Conservation (phyloP, 2,113 vertebrate species). For the Microcebus ravelobensis region DNA sequence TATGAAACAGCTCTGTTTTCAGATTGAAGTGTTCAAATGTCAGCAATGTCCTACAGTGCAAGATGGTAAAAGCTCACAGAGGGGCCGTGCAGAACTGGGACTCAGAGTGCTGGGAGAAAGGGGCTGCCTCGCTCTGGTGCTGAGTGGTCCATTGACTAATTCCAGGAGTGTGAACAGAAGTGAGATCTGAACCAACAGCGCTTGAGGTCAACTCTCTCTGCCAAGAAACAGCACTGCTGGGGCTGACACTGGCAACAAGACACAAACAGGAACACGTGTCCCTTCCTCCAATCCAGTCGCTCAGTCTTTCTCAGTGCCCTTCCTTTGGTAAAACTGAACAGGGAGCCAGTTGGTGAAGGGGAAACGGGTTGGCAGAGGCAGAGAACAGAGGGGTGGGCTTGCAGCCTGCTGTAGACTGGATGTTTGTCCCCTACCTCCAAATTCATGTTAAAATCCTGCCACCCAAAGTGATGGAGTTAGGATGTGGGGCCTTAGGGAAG, state of each 20-base stretch:
- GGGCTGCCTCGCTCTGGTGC: background rate
- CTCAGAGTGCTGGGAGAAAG: background rate
- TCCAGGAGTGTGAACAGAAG: background rate
- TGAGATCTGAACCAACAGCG: background rate
- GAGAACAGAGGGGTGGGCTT: background rate
- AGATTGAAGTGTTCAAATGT: background rate
- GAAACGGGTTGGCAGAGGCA: background rate
- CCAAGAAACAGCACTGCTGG: accelerated
- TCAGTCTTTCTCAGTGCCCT: too few species aligned
- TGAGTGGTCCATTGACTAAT: accelerated
- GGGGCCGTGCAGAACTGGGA: background rate
- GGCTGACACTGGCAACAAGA: too few species aligned
- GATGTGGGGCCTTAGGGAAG: background rate
- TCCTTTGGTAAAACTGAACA: background rate
- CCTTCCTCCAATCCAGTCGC: too few species aligned
- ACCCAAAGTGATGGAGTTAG: background rate
- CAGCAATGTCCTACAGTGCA: background rate
- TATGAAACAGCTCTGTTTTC: background rate
- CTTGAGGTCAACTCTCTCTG: background rate
- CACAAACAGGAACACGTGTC: background rate
- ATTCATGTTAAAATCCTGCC: background rate
- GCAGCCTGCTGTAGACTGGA: background rate
- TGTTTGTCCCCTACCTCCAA: background rate
- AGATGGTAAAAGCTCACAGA: background rate
- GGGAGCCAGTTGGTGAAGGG: background rate